These are phyloP conservation scores for Xanthorhoe spadicearia DNA, from an alignment of 2,888 invertebrate genomes.

Conservation along the genomic window DNA sequence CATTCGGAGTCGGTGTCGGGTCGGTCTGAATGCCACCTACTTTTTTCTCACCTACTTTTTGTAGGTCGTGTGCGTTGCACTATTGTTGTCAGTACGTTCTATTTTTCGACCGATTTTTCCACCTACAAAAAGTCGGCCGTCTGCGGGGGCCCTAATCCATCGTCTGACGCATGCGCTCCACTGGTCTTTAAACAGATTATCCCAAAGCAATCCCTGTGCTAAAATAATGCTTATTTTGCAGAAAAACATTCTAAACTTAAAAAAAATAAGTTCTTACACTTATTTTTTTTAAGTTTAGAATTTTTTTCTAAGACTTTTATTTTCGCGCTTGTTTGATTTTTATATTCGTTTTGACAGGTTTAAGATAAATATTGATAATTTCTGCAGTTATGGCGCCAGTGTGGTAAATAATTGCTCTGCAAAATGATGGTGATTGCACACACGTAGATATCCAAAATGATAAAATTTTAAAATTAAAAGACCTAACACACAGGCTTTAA, in stretches of 20 bases:
- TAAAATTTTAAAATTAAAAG: too few relatives aligned
- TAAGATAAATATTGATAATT: constrained; percentile 50
- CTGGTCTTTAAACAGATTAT: constrained; percentile 33
- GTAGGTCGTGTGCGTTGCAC: too few relatives aligned
- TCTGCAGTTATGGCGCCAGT: constrained; percentile 34
- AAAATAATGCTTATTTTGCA: constrained; percentile 28
- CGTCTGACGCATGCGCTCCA: constrained; percentile 29
- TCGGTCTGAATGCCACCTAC: too few relatives aligned
- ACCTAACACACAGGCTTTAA: too few relatives aligned
- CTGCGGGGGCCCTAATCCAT: too few relatives aligned
- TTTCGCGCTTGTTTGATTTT: constrained; percentile 32
- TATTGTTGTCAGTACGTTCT: too few relatives aligned
- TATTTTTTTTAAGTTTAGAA: neutral
- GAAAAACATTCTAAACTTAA: neutral
- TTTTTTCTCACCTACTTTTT: too few relatives aligned
- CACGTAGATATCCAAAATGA: too few relatives aligned
- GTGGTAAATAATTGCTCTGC: constrained; percentile 5
- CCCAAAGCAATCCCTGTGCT: constrained; percentile 25
- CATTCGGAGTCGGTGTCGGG: too few relatives aligned
- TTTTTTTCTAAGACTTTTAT: neutral
- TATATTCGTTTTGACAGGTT: constrained; percentile 44
- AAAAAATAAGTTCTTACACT: constrained; percentile 14
- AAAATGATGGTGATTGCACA: neutral
- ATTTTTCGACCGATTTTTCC: too few relatives aligned
- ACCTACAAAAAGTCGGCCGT: too few relatives aligned